Evolutionary conservation across 2,113 vertebrate species (phyloP).

Genomic region (Elephantulus edwardii): DNA sequence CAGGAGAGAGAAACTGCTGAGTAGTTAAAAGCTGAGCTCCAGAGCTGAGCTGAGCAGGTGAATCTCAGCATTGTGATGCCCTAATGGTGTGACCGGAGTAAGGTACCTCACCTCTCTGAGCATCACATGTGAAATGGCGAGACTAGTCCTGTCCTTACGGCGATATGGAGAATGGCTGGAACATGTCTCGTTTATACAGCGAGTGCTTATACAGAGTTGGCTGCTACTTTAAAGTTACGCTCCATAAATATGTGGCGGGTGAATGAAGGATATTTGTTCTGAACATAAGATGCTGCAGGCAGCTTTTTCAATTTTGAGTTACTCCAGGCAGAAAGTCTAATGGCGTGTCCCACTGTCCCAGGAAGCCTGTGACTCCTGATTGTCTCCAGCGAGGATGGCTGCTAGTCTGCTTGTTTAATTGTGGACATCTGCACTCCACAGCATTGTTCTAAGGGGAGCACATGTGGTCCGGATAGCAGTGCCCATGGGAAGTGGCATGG

Average conservation of each 20-base stretch:
- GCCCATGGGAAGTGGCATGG: too few species aligned
- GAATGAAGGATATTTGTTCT: conserved; percentile 67
- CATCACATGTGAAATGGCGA: neutral
- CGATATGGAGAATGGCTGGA: neutral
- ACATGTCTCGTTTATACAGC: neutral
- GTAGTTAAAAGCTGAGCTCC: neutral
- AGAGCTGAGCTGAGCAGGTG: neutral
- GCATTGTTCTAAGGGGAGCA: neutral
- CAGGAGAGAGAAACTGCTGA: neutral
- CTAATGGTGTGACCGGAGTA: neutral
- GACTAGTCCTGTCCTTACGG: neutral
- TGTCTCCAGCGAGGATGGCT: conserved; percentile 45
- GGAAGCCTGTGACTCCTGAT: conserved; percentile 58
- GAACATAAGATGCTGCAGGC: conserved; percentile 60
- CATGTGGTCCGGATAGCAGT: neutral
- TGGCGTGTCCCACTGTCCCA: conserved; percentile 25
- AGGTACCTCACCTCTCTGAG: neutral
- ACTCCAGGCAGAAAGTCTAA: conserved; percentile 53
- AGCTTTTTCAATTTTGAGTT: conserved; percentile 72
- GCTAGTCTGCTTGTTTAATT: conserved; percentile 13
- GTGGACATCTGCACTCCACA: conserved; percentile 31
- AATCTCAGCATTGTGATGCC: neutral
- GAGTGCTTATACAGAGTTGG: neutral
- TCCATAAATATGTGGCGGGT: conserved; percentile 49
- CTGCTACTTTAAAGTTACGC: conserved; percentile 63